Conservation (phyloP, 2,797 vertebrate species). For the Neoniphon sammara region DNA sequence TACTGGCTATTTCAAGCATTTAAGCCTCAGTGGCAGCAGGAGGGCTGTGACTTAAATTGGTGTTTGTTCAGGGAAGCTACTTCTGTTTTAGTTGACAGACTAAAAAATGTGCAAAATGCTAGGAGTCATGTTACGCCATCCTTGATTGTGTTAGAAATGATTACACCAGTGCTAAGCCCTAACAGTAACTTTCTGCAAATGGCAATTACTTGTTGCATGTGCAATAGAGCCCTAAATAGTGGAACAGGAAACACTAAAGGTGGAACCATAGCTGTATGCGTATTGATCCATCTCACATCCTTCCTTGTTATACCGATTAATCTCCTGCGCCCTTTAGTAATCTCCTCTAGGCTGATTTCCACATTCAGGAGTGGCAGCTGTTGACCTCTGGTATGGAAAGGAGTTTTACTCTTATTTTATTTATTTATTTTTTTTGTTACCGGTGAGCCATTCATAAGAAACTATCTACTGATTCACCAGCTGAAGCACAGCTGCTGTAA, state of each 20-base stretch:
- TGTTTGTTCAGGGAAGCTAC: slow-evolving; percentile 9
- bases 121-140: background rate
- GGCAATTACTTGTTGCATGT: too few species aligned
- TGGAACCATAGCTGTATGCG: background rate
- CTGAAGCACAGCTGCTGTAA: slow-evolving; percentile 61
- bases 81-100: slow-evolving; percentile 1
- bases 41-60: slow-evolving; percentile 28
- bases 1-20: slow-evolving; percentile 37
- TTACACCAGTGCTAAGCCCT: background rate
- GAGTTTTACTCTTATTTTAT: slow-evolving; percentile 64
- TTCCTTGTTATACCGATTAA: slow-evolving; percentile 56
- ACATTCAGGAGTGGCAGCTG: slow-evolving; percentile 71
- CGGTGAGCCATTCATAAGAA: slow-evolving; percentile 46
- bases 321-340: slow-evolving; percentile 70
- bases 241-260: slow-evolving; percentile 7
- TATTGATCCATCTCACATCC: slow-evolving; percentile 36
- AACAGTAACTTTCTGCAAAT: background rate
- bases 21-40: slow-evolving; percentile 21
- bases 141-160: background rate
- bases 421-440: slow-evolving; percentile 1
- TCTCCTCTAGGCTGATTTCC: slow-evolving; percentile 63
- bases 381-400: slow-evolving; percentile 60
- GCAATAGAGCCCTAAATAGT: background rate
- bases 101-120: background rate
- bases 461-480: slow-evolving; percentile 69